Conservation (phyloP, 1,140 invertebrate species). For the Drosophila lowei region DNA sequence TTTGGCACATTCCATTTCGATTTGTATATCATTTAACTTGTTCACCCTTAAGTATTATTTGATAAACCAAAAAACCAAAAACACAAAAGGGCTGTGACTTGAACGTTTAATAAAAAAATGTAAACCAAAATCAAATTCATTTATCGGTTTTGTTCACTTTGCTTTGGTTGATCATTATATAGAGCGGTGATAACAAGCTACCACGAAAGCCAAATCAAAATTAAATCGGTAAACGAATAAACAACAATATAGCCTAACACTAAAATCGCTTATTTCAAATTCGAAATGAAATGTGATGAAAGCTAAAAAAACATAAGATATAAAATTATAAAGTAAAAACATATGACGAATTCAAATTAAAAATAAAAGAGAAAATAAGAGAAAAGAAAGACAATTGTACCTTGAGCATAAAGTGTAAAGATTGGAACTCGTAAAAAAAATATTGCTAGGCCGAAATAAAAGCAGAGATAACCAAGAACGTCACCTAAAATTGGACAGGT, state of each 20-base stretch:
- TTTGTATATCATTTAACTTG: slow-evolving; percentile 28
- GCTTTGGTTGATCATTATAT: slow-evolving; percentile 44
- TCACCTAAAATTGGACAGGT: slow-evolving; percentile 56
- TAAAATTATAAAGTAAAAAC: slow-evolving; percentile 39
- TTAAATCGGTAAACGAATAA: slow-evolving; percentile 62
- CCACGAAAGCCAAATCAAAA: slow-evolving; percentile 79
- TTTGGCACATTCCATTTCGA: slow-evolving; percentile 47
- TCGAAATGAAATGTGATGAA: slow-evolving; percentile 75
- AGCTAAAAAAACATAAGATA: slow-evolving; percentile 44
- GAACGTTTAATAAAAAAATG: slow-evolving; percentile 62
- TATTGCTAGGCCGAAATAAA: slow-evolving; percentile 47
- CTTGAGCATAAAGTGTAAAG: slow-evolving; percentile 69
- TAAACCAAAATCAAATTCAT: slow-evolving; percentile 69
- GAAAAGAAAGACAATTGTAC: slow-evolving; percentile 67
- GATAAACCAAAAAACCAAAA: slow-evolving; percentile 56
- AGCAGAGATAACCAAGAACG: slow-evolving; percentile 32
- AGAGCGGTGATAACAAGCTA: slow-evolving; percentile 72
- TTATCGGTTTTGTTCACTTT: slow-evolving; percentile 41
- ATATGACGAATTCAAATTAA: slow-evolving; percentile 61
- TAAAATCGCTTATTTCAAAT: slow-evolving; percentile 63
- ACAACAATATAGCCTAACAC: slow-evolving; percentile 51
- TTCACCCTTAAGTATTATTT: slow-evolving; percentile 31
- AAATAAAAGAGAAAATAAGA: slow-evolving; percentile 41
- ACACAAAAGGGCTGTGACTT: slow-evolving; percentile 73
- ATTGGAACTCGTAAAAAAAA: slow-evolving; percentile 63